These are phyloP conservation scores for Tenthredo livida DNA, from an alignment of 2,888 invertebrate species.

Conservation along the genomic window DNA sequence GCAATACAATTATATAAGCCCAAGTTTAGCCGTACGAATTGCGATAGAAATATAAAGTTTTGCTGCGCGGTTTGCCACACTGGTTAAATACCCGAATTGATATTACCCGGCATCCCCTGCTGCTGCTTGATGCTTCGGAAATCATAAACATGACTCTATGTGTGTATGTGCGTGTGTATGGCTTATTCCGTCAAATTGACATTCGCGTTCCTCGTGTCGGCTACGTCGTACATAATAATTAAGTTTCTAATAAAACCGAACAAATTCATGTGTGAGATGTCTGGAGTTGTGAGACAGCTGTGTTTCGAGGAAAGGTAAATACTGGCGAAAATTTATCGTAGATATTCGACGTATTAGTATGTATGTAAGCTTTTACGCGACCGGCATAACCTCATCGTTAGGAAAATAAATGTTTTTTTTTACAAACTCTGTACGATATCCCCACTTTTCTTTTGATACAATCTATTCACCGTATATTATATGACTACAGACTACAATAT, in stretches of 20 bases:
- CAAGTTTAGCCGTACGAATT: neutral
- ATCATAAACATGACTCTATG: neutral
- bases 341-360: neutral
- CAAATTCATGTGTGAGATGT: neutral
- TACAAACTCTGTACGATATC: neutral
- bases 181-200: neutral
- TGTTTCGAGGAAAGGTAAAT: constrained; percentile 38
- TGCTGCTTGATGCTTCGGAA: neutral
- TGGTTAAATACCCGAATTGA: neutral
- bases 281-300: constrained; percentile 9
- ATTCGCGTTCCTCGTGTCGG: neutral
- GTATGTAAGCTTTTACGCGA: neutral
- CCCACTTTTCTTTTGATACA: neutral
- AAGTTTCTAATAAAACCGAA: neutral
- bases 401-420: no score
- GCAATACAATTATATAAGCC: neutral
- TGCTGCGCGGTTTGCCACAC: neutral
- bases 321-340: neutral
- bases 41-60: neutral
- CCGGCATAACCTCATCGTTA: constrained; percentile 32
- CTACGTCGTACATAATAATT: neutral
- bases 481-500: neutral
- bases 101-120: constrained; percentile 11
- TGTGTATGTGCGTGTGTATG: neutral
- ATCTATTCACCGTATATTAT: neutral